Base-by-base conservation (phyloP, 64 coral and sea anemone species). In the Acropora tenuis region DNA sequence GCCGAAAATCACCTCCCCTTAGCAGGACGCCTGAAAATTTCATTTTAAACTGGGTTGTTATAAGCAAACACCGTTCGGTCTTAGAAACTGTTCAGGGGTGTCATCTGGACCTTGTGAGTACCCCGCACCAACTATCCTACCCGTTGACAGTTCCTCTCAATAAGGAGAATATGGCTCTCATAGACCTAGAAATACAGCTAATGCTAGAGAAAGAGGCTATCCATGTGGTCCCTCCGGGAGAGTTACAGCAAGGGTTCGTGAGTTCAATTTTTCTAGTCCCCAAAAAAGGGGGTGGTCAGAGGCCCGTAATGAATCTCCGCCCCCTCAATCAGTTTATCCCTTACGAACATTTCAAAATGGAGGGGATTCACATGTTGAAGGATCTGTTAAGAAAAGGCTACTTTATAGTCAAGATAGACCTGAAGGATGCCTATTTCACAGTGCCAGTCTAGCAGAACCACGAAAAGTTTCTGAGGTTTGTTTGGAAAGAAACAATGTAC, bases 261-360 rank as follows among this genome's bases (percentile, higher is more conserved):
- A 88, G 91, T 52, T 20, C 76, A 71, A 78, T 93, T 53, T 93
- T 88, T 81, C 63, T 88, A 57, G 84, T 93, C 76, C 85, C 91
- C 53, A 81, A 88, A 87, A 93, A 93, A 45, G 58, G 75, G 58
- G 91, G 73, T 69, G 76, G 84, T 40, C 84, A 93, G 43, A 85
- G 90, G 46, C 81, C 81, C 10, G 75, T 87, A 49, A 67, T 80
- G 49, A 93, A 87, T 76, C 80, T 88, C 52, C 59, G 74, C n/a
- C 59, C 83, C 63, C 78, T 93, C 41, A 87, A 93, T 82, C 84
- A 87, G 71, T 93, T 73, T 47, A 60, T 93, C 65, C 77, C 84
- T 73, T 93, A 81, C 91, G 41, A 88, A 82, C 85, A 88, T 60
- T 92, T 92, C 80, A 91, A 91, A 88, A 91, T 91, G 47, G 89